Base-by-base conservation (phyloP, 2,113 vertebrate genomes). In the Centropus unirufus region DNA sequence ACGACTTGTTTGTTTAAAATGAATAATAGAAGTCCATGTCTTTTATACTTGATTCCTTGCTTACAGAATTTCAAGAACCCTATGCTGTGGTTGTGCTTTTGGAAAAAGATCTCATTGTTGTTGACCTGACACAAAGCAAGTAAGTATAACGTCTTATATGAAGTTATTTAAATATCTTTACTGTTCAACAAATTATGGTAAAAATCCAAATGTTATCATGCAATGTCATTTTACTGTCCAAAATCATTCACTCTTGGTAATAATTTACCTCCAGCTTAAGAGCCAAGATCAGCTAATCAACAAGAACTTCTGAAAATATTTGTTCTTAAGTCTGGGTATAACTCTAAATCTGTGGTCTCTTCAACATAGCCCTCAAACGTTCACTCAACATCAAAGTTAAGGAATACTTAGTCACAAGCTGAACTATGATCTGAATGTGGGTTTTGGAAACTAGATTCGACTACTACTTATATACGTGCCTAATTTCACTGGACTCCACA, bases 61-160 rank as follows among this genome's bases (percentile, higher is more conserved):
- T 97, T 95, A 49, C 97, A 99, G 99, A 99, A 96, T 98, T 99
- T 97, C 99, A 99, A 98, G 99, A 99, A 89, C 99, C 99, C 13
- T 99, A 99, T 88, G 99, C 99, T n/a, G 98, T 99, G 57, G 99
- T 98, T 86, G 99, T 99, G 55, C 98, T 99, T 88, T 96, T 99
- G 97, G 99, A 99, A 97, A 99, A 99, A 98, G 99, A 99, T 97
- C 98, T 99, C 73, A 99, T 99, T 79, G 98, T 99, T 26, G 98
- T 99, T 96, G 99, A 99, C 96, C 97, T 99, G 91, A 99, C 99
- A 89, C 99, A 99, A 97, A 99, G 98, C 98, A 99, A 98, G 99
- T 99, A 98, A 97, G 99, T 98, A 87, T 67, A 52, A 69, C 62
- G 22, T 92, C 16, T 91, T 46, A n/a, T 4, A 58, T 74, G 36